A percentile compares a stretch with the other conserved stretches of the same genome.
Evolutionary conservation across 2,888 invertebrate species (phyloP).

Genomic region (Eurois occulta): DNA sequence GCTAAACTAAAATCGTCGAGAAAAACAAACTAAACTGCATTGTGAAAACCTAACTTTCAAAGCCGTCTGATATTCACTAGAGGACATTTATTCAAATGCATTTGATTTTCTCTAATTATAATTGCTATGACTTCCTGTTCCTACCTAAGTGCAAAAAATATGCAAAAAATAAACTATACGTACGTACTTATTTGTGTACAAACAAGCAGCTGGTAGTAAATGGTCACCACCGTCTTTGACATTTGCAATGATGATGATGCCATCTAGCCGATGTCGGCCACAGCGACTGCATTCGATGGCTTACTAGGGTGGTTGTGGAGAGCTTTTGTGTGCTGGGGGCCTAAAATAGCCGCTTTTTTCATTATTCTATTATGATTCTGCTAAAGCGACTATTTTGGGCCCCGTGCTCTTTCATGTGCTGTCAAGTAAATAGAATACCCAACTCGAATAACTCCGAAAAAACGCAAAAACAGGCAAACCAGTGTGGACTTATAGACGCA

Average conservation of each 20-base stretch:
- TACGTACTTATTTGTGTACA: background rate
- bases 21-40: constrained; percentile 38
- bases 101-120: background rate
- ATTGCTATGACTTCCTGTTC: constrained; percentile 16
- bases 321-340: background rate
- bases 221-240: background rate
- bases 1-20: constrained; percentile 22
- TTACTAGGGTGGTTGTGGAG: background rate
- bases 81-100: constrained; percentile 22
- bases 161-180: background rate
- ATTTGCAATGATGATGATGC: background rate
- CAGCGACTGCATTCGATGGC: background rate
- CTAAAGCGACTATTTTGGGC: too few relatives aligned
- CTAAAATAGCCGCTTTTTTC: too few relatives aligned
- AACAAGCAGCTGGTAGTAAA: background rate
- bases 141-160: constrained; percentile 13
- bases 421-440: background rate
- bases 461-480: background rate
- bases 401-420: background rate
- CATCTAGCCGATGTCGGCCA: background rate
- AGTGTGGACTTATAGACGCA: background rate
- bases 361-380: too few relatives aligned
- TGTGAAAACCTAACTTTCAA: constrained; percentile 46
- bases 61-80: background rate
- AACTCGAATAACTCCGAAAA: background rate